Evolutionary conservation across 2,888 invertebrate genomes (phyloP).

Genomic region (Hedya salicella): DNA sequence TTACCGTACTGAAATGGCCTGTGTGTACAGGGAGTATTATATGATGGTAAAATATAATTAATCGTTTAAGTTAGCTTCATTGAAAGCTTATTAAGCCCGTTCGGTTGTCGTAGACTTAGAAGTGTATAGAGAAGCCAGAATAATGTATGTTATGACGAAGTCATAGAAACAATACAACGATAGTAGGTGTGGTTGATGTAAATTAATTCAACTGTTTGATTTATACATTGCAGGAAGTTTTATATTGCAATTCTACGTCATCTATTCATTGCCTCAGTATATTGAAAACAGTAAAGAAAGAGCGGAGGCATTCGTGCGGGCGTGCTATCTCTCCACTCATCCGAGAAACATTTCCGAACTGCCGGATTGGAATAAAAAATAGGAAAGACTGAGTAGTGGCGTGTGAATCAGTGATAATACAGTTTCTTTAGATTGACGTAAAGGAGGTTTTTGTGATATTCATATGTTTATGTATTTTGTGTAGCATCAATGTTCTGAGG

Average conservation of each 20-base stretch:
- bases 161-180: no score
- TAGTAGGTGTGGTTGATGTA: no score
- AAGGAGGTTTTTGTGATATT: conserved; percentile 1
- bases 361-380: conserved; percentile 33
- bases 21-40: neutral
- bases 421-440: conserved; percentile 21
- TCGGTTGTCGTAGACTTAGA: conserved; percentile 10
- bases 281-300: conserved; percentile 24
- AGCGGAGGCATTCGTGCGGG: conserved; percentile 29
- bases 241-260: neutral
- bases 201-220: no score
- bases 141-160: no score
- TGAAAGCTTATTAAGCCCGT: conserved; percentile 5
- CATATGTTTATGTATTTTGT: neutral
- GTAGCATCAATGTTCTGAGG: no score
- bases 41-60: neutral
- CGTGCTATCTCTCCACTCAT: conserved; percentile 35
- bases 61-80: conserved; percentile 4
- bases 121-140: conserved; percentile 9
- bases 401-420: conserved; percentile 37
- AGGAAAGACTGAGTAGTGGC: conserved; percentile 28
- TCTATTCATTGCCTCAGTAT: neutral
- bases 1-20: neutral
- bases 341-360: conserved; percentile 38
- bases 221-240: neutral